Evolutionary conservation across 2,797 vertebrate genomes (phyloP), one percentile per base, ranked within the genome.

Genomic region (Tangara arthus): DNA sequence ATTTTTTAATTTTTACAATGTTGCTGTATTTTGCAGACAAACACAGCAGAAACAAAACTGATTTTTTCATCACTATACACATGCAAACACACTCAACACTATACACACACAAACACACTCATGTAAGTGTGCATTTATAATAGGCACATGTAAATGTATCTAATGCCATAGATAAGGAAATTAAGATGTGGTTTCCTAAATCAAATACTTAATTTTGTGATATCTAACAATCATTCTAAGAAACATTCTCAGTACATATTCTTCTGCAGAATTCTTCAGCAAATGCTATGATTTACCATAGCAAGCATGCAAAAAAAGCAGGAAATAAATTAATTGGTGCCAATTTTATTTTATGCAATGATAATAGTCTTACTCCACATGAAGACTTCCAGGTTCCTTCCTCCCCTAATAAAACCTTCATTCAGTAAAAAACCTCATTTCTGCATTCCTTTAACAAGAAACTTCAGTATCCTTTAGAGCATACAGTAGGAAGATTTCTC

Each of bases 401-500:
- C 47, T 72, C 20, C 11, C 9, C 13, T 7, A 15, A 52, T 49
- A 47, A 83, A 87, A 77, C 17, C 70, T 93, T 93, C 61, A 64
- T 93, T 92, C 37, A 87, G 41, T 42, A 70, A 89, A 53, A 23
- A 79, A 72, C 32, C 80, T 44, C 39, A 59, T 91, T 83, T 91
- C 61, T 91, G 28, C 16, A 75, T 73, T 95, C 32, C 66, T 60
- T 20, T 53, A 82, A 91, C 68, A 82, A n/a, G 46, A 94, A 94
- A 90, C 21, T 80, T 60, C 61, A 82, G 37, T 76, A 41, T 80
- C 37, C 50, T 65, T 87, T 82, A 86, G 76, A 93, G 50, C n/a
- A 90, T 75, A 77, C 18, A 59, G 21, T 78, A 56, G 89, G 32
- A 87, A 94, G 22, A 82, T 82, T 91, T 96, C 86, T 77, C 57